Evolutionary conservation across 2,888 invertebrate species (phyloP).

Genomic region (Heliothis peltigera): DNA sequence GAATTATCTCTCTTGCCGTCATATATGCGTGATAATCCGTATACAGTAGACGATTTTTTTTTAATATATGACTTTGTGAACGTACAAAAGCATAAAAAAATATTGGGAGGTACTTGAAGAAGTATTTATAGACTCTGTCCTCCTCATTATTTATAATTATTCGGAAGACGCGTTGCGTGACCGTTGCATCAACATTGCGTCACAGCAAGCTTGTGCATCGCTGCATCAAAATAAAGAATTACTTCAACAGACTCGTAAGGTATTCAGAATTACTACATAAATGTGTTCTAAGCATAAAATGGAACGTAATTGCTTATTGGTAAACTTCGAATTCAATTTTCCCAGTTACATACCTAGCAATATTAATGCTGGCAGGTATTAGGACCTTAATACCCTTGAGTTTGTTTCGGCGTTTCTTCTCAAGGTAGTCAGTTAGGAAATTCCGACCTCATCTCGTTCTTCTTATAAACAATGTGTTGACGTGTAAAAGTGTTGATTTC

Average conservation of each 20-base stretch:
- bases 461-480: too few species aligned
- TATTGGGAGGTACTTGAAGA: not conserved
- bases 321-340: not conserved
- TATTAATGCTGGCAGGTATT: too few species aligned
- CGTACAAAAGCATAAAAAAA: not conserved
- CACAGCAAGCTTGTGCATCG: conserved; percentile 51
- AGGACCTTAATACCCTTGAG: too few species aligned
- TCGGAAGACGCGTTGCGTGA: conserved; percentile 51
- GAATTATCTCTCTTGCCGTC: too few species aligned
- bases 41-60: too few species aligned
- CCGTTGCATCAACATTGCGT: conserved; percentile 57
- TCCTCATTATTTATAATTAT: conserved; percentile 49
- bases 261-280: not conserved
- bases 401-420: too few species aligned
- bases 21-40: too few species aligned
- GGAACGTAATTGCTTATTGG: not conserved
- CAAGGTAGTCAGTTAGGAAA: too few species aligned
- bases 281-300: not conserved
- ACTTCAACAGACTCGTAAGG: conserved; percentile 9
- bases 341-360: too few species aligned
- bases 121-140: conserved; percentile 17
- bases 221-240: conserved; percentile 47
- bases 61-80: too few species aligned
- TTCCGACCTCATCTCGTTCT: too few species aligned
- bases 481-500: too few species aligned